Base-by-base conservation (phyloP, 92 coral and sea anemone genomes). In the Porites rus region DNA sequence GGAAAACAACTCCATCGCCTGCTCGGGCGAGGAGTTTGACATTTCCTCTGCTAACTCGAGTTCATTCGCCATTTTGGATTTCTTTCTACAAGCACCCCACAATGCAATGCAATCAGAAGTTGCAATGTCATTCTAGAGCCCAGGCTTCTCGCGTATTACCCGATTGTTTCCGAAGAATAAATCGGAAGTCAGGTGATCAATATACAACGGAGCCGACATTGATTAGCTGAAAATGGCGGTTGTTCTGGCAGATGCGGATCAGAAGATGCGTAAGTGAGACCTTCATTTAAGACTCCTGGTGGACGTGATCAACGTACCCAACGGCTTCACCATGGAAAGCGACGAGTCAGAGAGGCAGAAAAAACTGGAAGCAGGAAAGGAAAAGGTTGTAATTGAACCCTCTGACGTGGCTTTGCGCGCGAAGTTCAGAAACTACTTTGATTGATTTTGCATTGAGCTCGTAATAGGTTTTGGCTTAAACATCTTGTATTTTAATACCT, bases 281-380 rank as follows among this genome's bases (percentile, higher is more conserved):
- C 79, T 83, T 31, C 65, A 46, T 83, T 46, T 22, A 69, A 59
- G 0, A 18, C 54, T 83, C 73, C 61, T 43, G 79, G 78, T 72
- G 70, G 62, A 62, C 64, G 64, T 43, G 69, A 63, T 11, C 38
- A 25, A 52, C 31, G 20, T 7, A 21, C 63, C 21, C 73, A 58
- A 62, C 73, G 22, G 80, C 51, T 74, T 83, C 80, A 68, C 68
- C 78, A 96, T 96, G 99, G 99, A 96, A 84, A 94, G 95, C 69
- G 96, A 94, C 67, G 99, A 96, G 77, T 96, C 99, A 46, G 99
- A 96, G 74, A 93, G 99, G 82, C 95, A 93, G 92, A 96, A 89
- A 76, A 96, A 96, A 70, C 94, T 96, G 91, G 96, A 94, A 72
- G 98, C 99, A 65, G 99, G 99, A 43, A 95, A 95, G 74, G 99